Base-by-base conservation (phyloP, 2,888 invertebrate genomes). In the Leptura quadrifasciata region DNA sequence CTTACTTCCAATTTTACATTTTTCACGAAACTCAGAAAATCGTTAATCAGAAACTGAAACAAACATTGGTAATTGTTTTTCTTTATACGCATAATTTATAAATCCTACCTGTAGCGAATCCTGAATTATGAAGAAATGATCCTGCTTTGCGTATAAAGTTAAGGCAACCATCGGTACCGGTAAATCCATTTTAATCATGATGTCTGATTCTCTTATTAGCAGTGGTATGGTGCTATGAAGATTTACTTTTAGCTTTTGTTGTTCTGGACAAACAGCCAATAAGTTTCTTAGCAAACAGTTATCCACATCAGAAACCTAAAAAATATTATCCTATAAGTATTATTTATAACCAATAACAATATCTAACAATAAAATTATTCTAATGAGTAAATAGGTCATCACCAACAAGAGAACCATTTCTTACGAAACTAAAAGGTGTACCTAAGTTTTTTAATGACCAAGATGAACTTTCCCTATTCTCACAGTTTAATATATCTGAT, bases 1-100 rank as follows among this genome's bases (percentile, higher is more conserved):
- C 97, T 93, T 17, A 98, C 96, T 90, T 97, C 97, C 60, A 94
- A 89, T 86, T 96, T 96, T 0, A 96, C 96, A 35, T 93, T 92
- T 71, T 93, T 91, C 0, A 95, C 94, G 1, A 94, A 94, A 63
- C 91, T 90, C 39, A 94, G 89, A 84, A 95, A 95, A 87, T 95
- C 94, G 86, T 95, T 94, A 74, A 96, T 91, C 58, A 96, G 91
- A 86, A 95, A 93, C 94, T 96, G 89, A 47, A 87, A 87, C 72
- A 55, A 4, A 15, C 17, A 57, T 57, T 20, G 10, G 12, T 57
- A 20, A 9, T 1, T 15, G 54, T 9, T 54, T 24, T 9, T 39
- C n/a, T 17, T 47, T 47, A 47, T 58, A 15, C 18, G 72, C 20
- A 47, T 12, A 21, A n/a, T 1, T 27, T 18, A 63, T 63, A 17